Percentiles rank a stretch among this genome's conserved stretches.
These are phyloP conservation scores for Takifugu rubripes DNA, from an alignment of 2,797 vertebrate species.

Conservation along the genomic window DNA sequence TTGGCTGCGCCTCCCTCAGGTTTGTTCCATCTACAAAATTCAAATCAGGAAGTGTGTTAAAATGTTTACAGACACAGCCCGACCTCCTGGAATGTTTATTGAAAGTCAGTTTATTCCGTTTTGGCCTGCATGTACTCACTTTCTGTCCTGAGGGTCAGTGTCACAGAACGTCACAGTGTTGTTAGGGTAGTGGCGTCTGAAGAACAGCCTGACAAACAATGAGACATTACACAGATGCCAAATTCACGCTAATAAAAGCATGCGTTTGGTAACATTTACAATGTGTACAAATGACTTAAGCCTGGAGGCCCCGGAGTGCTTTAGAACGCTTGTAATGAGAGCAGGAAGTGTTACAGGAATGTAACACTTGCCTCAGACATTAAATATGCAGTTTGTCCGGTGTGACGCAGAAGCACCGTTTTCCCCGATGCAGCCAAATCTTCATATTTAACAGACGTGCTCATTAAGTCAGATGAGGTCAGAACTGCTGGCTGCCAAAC, in stretches of 20 bases:
- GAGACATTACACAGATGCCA: background rate
- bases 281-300: background rate
- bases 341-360: background rate
- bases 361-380: conserved; percentile 3
- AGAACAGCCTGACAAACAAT: conserved; percentile 83
- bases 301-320: background rate
- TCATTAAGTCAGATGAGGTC: too few species aligned
- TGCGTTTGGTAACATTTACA: background rate
- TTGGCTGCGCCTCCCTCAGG: conserved; percentile 87
- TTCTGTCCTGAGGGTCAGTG: conserved; percentile 93
- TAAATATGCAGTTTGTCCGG: background rate
- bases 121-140: conserved; percentile 76
- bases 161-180: conserved; percentile 95
- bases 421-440: background rate
- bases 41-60: background rate
- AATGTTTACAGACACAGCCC: background rate
- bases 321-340: background rate
- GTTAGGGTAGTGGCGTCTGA: conserved; percentile 93
- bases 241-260: background rate
- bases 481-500: too few species aligned
- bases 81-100: background rate
- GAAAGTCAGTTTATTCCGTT: background rate
- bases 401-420: background rate
- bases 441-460: too few species aligned
- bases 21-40: conserved; percentile 87